Conservation (phyloP, 2,797 vertebrate species). For the Apodemus agrarius region DNA sequence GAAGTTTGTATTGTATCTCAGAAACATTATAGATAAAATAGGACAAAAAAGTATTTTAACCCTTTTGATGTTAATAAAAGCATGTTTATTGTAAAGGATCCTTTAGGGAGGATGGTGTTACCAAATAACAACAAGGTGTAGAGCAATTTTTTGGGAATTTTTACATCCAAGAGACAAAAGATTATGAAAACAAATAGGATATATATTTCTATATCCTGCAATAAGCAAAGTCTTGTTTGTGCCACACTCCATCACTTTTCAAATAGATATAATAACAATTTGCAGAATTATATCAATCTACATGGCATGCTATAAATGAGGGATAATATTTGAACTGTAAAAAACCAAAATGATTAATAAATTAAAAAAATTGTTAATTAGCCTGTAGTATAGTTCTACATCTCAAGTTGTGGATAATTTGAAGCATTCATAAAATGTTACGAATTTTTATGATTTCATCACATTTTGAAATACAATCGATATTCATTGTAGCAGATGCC, state of each 20-base stretch:
- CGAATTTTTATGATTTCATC: background rate
- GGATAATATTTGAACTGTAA: background rate
- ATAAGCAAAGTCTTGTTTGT: background rate
- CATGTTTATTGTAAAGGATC: background rate
- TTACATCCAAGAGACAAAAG: background rate
- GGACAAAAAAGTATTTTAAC: background rate
- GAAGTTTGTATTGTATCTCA: background rate
- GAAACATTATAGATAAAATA: background rate
- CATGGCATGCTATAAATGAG: too few relatives aligned
- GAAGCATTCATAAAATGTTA: conserved; percentile 10
- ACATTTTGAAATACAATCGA: conserved; percentile 1
- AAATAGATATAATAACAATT: background rate
- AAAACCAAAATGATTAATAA: background rate
- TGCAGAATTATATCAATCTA: background rate
- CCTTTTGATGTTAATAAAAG: background rate
- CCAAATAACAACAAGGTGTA: background rate
- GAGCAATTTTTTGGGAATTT: background rate
- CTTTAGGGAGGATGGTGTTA: background rate
- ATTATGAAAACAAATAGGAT: background rate
- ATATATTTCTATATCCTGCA: background rate
- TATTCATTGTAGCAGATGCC: background rate
- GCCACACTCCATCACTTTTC: background rate
- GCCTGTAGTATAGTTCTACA: background rate
- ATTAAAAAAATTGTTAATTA: background rate
- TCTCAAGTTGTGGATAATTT: background rate